phyloP scores from a whole-genome alignment of 1,140 invertebrate species.

The Caligus rogercresseyi region DNA sequence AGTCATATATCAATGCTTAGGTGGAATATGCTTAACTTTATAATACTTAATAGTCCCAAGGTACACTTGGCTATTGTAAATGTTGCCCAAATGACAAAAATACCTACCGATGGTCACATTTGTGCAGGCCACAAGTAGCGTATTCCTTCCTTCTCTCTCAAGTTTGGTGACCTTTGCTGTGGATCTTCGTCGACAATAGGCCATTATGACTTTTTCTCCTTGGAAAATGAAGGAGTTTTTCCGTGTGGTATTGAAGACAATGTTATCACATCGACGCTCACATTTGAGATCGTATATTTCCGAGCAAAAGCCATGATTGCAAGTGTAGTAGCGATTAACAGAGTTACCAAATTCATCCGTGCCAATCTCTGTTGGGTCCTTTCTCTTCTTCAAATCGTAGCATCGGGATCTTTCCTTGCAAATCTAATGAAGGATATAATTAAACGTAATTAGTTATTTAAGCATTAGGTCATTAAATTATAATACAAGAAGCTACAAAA shows the following conservation, averaged over 20 bases:
- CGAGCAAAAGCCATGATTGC: background rate
- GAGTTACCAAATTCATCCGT: conserved; percentile 16
- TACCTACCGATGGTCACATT: conserved; percentile 15
- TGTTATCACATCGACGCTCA: conserved; percentile 8
- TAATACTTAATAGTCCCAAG: too few species aligned
- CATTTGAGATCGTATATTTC: conserved; percentile 18
- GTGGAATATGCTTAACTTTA: too few species aligned
- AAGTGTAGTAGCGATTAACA: conserved; percentile 8
- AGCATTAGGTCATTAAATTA: too few species aligned
- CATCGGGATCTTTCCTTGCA: conserved; percentile 1
- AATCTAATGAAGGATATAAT: background rate
- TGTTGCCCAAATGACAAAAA: too few species aligned
- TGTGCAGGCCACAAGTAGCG: background rate
- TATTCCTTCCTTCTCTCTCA: background rate
- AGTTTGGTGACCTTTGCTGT: background rate
- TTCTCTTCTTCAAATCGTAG: conserved; percentile 8
- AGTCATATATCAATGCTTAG: too few species aligned
- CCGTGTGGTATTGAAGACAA: background rate
- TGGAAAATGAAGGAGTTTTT: conserved; percentile 11
- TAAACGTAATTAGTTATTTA: too few species aligned
- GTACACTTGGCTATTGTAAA: too few species aligned
- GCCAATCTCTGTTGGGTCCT: conserved; percentile 12
- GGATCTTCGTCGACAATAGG: background rate
- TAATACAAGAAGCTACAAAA: too few species aligned
- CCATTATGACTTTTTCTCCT: conserved; percentile 14